Evolutionary conservation across 2,888 invertebrate species (phyloP).

Genomic region (Leptinotarsa tumamoca): DNA sequence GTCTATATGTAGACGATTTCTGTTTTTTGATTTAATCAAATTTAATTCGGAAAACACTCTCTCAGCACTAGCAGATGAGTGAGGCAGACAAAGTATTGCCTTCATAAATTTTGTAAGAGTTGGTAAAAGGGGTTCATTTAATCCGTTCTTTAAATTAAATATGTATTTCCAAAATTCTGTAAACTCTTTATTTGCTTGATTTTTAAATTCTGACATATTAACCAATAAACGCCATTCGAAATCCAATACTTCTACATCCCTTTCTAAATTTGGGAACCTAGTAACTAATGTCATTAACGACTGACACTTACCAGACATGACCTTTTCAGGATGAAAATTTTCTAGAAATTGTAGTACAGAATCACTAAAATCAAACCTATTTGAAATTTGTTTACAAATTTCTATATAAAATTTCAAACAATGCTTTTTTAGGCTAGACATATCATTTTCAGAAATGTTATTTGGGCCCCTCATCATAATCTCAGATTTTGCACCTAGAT

Average conservation of each 20-base stretch:
- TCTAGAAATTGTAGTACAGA: constrained; percentile 35
- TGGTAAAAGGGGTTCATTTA: constrained; percentile 35
- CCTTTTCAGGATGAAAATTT: constrained; percentile 35
- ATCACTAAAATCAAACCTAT: constrained; percentile 41
- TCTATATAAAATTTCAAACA: constrained; percentile 43
- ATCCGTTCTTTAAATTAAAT: constrained; percentile 35
- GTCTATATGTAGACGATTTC: constrained; percentile 29
- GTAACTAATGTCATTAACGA: constrained; percentile 23
- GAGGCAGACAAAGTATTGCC: constrained; percentile 35
- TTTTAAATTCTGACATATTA: constrained; percentile 31
- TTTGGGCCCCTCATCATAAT: constrained; percentile 16
- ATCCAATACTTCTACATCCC: constrained; percentile 34
- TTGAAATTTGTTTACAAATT: constrained; percentile 40
- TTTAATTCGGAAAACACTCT: constrained; percentile 39
- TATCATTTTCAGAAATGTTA: constrained; percentile 29
- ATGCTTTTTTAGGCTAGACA: constrained; percentile 35
- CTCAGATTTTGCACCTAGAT: constrained; percentile 41
- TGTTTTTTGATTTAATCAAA: constrained; percentile 36
- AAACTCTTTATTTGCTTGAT: constrained; percentile 25
- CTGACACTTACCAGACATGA: constrained; percentile 36
- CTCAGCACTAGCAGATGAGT: constrained; percentile 39
- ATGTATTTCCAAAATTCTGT: constrained; percentile 34
- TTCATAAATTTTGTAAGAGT: constrained; percentile 33
- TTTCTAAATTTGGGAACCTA: constrained; percentile 30
- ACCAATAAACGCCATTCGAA: constrained; percentile 35